Evolutionary conservation across 2,797 vertebrate genomes (phyloP), one percentile per base, ranked within the genome.

Genomic region (Muscicapa comitata): DNA sequence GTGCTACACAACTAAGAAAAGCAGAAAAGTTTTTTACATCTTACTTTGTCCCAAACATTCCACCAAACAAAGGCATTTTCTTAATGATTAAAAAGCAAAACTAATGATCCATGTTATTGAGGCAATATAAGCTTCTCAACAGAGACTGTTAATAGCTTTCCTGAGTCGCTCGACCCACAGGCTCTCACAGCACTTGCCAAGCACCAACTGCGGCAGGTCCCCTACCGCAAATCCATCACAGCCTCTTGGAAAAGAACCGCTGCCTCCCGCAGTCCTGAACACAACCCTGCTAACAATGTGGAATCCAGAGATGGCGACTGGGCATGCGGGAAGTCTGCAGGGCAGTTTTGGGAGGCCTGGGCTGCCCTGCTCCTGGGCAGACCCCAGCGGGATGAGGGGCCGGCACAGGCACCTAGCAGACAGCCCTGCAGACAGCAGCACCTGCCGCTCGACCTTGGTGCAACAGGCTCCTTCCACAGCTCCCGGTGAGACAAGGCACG

Each of bases 31-130:
- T 65, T 89, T 63, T 93, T 87, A 71, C 13, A 9, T 61, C 80
- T 67, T 71, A 93, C 51, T 93, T 93, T 82, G 63, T 85, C 57
- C 26, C 67, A 89, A 86, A 71, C 35, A 88, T 68, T 90, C 83
- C 66, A 48, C 42, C 83, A 90, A 90, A 76, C 47, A 94, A 87
- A 90, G 76, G 72, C 75, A 93, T 94, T 95, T 96, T 90, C 93
- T 93, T 95, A 94, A 90, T 90, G 86, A 95, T 95, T 95, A 95
- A 94, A 97, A 95, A 84, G 59, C 57, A 61, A 59, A 95, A 87
- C 90, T 92, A 96, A 96, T 47, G 88, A 95, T 77, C 90, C 68
- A 0, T 95, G 86, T 93, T 95, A 86, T 35, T 95, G 70, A 93
- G 92, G 86, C 67, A 85, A 79, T 71, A 87, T 71, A 90, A 89